Evolutionary conservation across 2,888 invertebrate genomes (phyloP).

Genomic region (Campopleginae sp.): DNA sequence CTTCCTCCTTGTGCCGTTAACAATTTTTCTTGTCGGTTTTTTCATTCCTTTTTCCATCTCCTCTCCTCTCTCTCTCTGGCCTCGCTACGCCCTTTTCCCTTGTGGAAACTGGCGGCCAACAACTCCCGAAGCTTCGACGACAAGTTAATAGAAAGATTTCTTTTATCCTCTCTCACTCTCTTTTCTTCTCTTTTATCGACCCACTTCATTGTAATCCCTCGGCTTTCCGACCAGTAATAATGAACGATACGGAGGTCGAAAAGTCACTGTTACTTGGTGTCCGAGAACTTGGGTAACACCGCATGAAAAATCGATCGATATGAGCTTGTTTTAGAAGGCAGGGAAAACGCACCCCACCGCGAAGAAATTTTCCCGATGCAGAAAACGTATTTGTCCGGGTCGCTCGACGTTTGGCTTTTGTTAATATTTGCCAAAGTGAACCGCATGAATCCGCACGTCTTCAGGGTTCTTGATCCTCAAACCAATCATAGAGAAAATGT

Average conservation of each 20-base stretch:
- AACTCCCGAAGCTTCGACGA: constrained; percentile 53
- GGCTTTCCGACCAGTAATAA: constrained; percentile 67
- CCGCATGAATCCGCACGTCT: not conserved
- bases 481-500: not conserved
- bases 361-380: not conserved
- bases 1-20: constrained; percentile 44
- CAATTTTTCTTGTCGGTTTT: constrained; percentile 53
- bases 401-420: not conserved
- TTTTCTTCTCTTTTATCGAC: constrained; percentile 69
- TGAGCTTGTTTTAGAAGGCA: not conserved
- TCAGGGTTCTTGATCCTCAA: not conserved
- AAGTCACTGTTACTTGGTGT: constrained; percentile 23
- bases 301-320: constrained; percentile 22
- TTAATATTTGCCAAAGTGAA: not conserved
- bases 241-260: constrained; percentile 18
- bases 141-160: constrained; percentile 71
- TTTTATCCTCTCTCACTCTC: constrained; percentile 51
- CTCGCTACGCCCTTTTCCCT: constrained; percentile 18
- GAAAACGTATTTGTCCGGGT: not conserved
- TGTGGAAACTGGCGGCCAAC: constrained; percentile 53
- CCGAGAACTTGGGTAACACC: not conserved
- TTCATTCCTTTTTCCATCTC: constrained; percentile 7
- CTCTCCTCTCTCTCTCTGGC: constrained; percentile 2
- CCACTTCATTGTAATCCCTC: constrained; percentile 73
- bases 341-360: not conserved